These are phyloP conservation scores for Heliconius sara DNA, from an alignment of 2,888 invertebrate genomes.

Conservation along the genomic window DNA sequence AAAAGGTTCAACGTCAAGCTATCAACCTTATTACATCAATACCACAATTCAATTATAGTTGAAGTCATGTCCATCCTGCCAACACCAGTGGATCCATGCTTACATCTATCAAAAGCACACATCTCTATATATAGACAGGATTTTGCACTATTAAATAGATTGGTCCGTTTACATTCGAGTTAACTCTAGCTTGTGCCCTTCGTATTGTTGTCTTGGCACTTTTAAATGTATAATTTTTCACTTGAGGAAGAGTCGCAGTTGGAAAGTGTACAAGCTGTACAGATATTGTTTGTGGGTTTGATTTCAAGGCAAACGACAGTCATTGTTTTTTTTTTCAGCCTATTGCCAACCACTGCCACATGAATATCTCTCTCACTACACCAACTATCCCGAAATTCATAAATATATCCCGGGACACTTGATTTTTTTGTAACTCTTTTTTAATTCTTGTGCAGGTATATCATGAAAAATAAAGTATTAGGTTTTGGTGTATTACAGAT, in stretches of 20 bases:
- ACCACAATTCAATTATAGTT: too few species aligned
- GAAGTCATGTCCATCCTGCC: too few species aligned
- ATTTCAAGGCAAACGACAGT: not conserved
- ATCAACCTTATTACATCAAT: too few species aligned
- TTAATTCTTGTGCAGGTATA: not conserved
- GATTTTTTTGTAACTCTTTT: not conserved
- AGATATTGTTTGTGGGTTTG: not conserved
- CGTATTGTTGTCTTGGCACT: not conserved
- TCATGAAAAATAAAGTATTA: not conserved
- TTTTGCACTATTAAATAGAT: conserved; percentile 1
- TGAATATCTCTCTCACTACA: too few species aligned
- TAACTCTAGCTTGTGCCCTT: conserved; percentile 16
- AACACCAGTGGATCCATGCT: too few species aligned
- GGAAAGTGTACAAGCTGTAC: not conserved
- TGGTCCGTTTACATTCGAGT: conserved; percentile 5
- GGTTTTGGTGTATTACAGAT: conserved; percentile 6
- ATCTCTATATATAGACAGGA: conserved; percentile 17
- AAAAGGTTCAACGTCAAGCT: too few species aligned
- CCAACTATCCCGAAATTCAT: not conserved
- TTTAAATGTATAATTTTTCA: not conserved
- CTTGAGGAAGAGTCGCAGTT: not conserved
- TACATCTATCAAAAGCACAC: not conserved
- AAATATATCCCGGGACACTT: not conserved
- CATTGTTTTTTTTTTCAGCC: not conserved
- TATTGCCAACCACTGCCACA: too few species aligned